Percentiles rank a stretch among this genome's conserved stretches.
Conservation (phyloP, 2,797 vertebrate species). For the Dipus sagitta region DNA sequence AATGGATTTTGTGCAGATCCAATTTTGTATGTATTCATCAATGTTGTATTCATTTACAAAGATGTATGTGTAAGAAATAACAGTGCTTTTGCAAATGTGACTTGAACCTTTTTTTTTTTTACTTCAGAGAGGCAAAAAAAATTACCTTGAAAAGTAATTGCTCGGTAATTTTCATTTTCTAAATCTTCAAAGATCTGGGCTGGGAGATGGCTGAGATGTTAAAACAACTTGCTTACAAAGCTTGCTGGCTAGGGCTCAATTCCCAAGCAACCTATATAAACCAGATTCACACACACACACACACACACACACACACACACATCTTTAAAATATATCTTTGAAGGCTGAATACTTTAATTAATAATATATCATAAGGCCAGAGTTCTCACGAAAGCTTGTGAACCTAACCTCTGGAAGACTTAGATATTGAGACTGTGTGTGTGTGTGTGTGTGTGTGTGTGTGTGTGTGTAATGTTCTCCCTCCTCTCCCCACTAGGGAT, state of each 20-base stretch:
- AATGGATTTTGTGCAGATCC: neutral
- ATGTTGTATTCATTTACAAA: neutral
- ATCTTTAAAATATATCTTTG: neutral
- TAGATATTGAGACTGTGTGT: neutral
- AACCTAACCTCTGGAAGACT: neutral
- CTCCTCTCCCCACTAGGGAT: neutral
- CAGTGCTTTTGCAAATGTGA: neutral
- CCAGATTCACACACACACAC: too few relatives aligned
- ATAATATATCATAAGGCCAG: neutral
- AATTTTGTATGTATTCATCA: slow-evolving; percentile 1
- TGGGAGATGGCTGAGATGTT: too few relatives aligned
- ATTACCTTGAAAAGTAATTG: slow-evolving; percentile 7
- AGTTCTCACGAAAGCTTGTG: neutral
- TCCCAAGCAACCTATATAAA: too few relatives aligned
- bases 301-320: too few relatives aligned
- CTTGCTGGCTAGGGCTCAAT: too few relatives aligned
- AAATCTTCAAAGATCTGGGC: neutral
- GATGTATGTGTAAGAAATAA: neutral
- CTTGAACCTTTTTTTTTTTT: neutral
- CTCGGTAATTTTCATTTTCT: slow-evolving; percentile 8
- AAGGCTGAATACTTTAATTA: slow-evolving; percentile 40
- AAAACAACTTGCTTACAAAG: too few relatives aligned
- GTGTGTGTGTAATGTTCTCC: too few relatives aligned
- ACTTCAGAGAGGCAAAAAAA: neutral
- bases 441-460: too few relatives aligned